These are phyloP conservation scores for Phrynocephalus guinanensis DNA, from an alignment of 2,797 vertebrate genomes.

Conservation along the genomic window DNA sequence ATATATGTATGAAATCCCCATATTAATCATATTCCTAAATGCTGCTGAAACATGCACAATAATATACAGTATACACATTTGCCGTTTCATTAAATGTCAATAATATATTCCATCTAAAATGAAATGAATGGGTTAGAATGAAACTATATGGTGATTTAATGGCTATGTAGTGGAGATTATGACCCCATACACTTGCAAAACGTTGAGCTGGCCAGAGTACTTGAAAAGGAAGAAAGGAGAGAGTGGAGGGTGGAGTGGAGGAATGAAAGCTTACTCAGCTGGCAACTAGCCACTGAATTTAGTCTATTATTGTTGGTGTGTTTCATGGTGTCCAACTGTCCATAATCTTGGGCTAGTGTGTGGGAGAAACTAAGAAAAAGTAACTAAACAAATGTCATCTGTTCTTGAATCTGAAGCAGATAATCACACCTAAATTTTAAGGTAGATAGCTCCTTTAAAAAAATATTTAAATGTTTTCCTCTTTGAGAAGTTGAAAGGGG, in stretches of 20 bases:
- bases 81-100: neutral
- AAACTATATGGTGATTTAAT: neutral
- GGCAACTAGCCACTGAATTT: too few species aligned
- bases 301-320: too few species aligned
- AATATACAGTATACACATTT: neutral
- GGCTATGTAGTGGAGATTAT: neutral
- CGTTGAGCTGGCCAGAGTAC: too few species aligned
- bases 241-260: neutral
- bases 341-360: too few species aligned
- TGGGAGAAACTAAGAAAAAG: neutral
- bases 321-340: neutral
- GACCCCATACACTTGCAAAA: neutral
- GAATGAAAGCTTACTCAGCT: too few species aligned
- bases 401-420: neutral
- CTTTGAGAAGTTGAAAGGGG: constrained; percentile 23
- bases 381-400: neutral
- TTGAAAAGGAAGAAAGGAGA: too few species aligned
- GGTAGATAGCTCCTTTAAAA: neutral
- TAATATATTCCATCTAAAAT: neutral
- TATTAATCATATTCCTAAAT: constrained; percentile 19
- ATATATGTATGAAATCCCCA: neutral
- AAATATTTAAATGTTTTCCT: constrained; percentile 25
- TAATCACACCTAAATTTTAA: neutral
- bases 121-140: neutral
- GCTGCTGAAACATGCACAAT: neutral